Conservation (phyloP, 2,888 invertebrate species). For the Cephus nigrinus region DNA sequence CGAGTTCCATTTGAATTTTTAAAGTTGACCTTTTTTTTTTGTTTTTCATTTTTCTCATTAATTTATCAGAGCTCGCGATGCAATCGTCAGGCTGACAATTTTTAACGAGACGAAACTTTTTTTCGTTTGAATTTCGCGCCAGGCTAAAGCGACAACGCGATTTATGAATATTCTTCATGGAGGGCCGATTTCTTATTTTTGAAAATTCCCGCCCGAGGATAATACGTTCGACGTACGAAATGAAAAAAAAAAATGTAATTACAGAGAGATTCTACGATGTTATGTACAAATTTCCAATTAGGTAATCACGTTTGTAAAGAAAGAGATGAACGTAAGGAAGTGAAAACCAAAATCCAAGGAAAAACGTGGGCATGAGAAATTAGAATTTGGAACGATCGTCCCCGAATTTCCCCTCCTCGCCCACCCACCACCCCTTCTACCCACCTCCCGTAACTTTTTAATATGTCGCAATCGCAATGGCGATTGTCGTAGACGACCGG, state of each 20-base stretch:
- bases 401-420: no score
- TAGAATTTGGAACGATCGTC: background rate
- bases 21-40: background rate
- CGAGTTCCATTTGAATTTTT: no score
- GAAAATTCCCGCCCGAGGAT: no score
- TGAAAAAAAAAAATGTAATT: slow-evolving; percentile 12
- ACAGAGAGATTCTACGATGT: slow-evolving; percentile 42
- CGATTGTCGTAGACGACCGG: slow-evolving; percentile 21
- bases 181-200: no score
- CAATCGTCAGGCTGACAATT: no score
- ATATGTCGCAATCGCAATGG: slow-evolving; percentile 40
- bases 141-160: no score
- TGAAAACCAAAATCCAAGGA: background rate
- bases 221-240: background rate
- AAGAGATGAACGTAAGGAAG: slow-evolving; percentile 15
- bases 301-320: slow-evolving; percentile 54
- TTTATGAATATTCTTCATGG: no score
- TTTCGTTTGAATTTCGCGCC: no score
- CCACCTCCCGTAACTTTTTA: slow-evolving; percentile 52
- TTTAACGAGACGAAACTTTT: no score
- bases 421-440: background rate
- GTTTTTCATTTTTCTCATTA: no score
- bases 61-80: no score
- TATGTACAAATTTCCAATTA: slow-evolving; percentile 63
- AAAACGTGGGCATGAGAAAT: background rate